Evolutionary conservation across 2,888 invertebrate genomes (phyloP).

Genomic region (Cephus spinipes): DNA sequence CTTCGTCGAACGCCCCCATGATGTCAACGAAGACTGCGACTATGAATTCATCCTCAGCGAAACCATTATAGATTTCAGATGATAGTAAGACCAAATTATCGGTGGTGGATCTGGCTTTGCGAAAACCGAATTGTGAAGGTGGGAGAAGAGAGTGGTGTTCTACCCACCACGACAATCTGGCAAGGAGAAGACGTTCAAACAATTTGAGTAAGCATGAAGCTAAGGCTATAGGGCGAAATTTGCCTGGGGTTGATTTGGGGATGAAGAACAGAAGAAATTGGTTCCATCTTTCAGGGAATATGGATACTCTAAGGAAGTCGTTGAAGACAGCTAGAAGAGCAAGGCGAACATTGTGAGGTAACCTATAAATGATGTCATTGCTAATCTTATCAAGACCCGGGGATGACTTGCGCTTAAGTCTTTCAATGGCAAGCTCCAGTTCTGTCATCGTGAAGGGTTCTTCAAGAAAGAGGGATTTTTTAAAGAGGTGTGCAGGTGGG

Average conservation of each 20-base stretch:
- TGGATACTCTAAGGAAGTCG: background rate
- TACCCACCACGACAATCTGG: slow-evolving; percentile 14
- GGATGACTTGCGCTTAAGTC: slow-evolving; percentile 2
- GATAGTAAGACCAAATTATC: slow-evolving; percentile 19
- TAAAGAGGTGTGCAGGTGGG: too few species aligned
- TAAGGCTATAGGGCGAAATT: slow-evolving; percentile 18
- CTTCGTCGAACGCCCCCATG: slow-evolving; percentile 23
- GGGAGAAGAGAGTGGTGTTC: slow-evolving; percentile 3
- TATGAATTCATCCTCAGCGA: background rate
- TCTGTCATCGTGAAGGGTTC: too few species aligned
- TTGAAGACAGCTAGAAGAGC: slow-evolving; percentile 8
- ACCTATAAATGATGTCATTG: background rate
- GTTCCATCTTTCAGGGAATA: slow-evolving; percentile 4
- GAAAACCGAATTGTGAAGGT: slow-evolving; percentile 17
- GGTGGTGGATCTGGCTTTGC: slow-evolving; percentile 5
- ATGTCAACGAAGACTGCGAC: slow-evolving; percentile 15
- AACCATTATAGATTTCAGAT: slow-evolving; percentile 11
- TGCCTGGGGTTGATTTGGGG: background rate
- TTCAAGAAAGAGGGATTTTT: too few species aligned
- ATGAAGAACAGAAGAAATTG: slow-evolving; percentile 14
- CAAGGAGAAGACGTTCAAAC: slow-evolving; percentile 16
- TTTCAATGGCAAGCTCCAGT: too few species aligned
- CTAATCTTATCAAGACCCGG: slow-evolving; percentile 15
- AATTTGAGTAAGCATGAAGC: slow-evolving; percentile 20
- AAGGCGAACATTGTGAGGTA: background rate